phyloP scores from a whole-genome alignment of 1,140 invertebrate species.

The Drosophila kurseongensis region DNA sequence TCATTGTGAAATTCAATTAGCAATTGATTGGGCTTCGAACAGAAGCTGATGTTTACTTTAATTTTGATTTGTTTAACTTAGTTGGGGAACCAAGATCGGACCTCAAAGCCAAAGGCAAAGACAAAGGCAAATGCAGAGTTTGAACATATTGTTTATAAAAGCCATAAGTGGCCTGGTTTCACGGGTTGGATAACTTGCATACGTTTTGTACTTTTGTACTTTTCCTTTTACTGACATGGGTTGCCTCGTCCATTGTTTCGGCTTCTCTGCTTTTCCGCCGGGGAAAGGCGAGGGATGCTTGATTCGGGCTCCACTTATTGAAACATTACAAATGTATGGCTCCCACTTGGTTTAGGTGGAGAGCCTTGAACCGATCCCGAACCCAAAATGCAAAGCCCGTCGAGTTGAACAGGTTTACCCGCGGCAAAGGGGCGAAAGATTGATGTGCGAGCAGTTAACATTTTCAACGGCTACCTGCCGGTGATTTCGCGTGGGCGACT shows the following conservation, averaged over 20 bases:
- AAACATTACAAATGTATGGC: constrained; percentile 74
- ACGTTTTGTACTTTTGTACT: constrained; percentile 32
- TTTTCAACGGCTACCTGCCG: constrained; percentile 63
- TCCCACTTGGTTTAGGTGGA: constrained; percentile 69
- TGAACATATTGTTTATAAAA: too few relatives aligned
- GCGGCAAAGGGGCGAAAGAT: constrained; percentile 43
- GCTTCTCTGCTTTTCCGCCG: constrained; percentile 11
- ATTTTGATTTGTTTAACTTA: too few relatives aligned
- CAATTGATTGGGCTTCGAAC: too few relatives aligned
- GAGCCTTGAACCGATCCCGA: constrained; percentile 43
- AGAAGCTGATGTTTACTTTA: too few relatives aligned
- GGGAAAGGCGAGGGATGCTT: constrained; percentile 2
- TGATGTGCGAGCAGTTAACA: constrained; percentile 78
- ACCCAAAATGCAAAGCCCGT: constrained; percentile 20
- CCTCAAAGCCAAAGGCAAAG: too few relatives aligned
- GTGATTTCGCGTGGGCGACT: constrained; percentile 54
- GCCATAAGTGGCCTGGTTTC: too few relatives aligned
- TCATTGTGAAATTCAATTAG: too few relatives aligned
- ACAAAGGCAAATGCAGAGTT: too few relatives aligned
- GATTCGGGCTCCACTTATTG: constrained; percentile 44
- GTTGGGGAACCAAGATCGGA: too few relatives aligned
- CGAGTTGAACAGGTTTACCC: constrained; percentile 9
- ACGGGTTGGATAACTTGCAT: too few relatives aligned
- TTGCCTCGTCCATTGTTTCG: constrained; percentile 62
- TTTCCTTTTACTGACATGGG: constrained; percentile 45